A percentile compares a stretch with the other conserved stretches of the same genome.
These are phyloP conservation scores for Morpho deidamia DNA, from an alignment of 2,888 invertebrate species.

Conservation along the genomic window DNA sequence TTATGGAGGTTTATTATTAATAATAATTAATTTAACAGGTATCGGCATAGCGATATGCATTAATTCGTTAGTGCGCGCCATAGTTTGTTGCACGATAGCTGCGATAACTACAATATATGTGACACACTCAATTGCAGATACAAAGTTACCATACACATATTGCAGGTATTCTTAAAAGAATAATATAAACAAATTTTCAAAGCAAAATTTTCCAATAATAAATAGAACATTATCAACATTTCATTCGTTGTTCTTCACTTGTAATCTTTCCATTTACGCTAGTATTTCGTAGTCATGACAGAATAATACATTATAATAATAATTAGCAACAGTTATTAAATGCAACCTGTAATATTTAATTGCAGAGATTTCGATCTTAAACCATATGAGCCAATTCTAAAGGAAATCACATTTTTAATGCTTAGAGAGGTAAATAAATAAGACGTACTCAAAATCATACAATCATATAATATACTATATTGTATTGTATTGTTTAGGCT, in stretches of 20 bases:
- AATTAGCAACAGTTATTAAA: background rate
- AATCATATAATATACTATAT: background rate
- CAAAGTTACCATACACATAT: slow-evolving; percentile 53
- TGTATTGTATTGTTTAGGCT: slow-evolving; percentile 17
- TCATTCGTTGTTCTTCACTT: too few relatives aligned
- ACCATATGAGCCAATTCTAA: slow-evolving; percentile 42
- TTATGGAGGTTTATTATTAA: too few relatives aligned
- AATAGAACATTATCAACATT: too few relatives aligned
- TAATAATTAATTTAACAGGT: slow-evolving; percentile 35
- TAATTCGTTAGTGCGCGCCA: slow-evolving; percentile 58
- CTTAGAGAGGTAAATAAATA: slow-evolving; percentile 33
- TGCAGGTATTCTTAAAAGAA: slow-evolving; percentile 64
- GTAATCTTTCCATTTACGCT: too few relatives aligned
- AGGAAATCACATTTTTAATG: slow-evolving; percentile 29
- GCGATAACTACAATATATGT: slow-evolving; percentile 54
- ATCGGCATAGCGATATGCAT: slow-evolving; percentile 66
- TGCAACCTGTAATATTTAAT: slow-evolving; percentile 9
- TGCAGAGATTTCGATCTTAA: slow-evolving; percentile 49
- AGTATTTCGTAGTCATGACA: too few relatives aligned
- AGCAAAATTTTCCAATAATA: too few relatives aligned
- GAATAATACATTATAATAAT: too few relatives aligned
- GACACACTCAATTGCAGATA: slow-evolving; percentile 45
- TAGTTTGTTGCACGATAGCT: slow-evolving; percentile 51
- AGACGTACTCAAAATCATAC: background rate
- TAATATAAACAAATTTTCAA: too few relatives aligned